Conservation (phyloP, 2,113 vertebrate species). For the Rhadina sibilatrix region DNA sequence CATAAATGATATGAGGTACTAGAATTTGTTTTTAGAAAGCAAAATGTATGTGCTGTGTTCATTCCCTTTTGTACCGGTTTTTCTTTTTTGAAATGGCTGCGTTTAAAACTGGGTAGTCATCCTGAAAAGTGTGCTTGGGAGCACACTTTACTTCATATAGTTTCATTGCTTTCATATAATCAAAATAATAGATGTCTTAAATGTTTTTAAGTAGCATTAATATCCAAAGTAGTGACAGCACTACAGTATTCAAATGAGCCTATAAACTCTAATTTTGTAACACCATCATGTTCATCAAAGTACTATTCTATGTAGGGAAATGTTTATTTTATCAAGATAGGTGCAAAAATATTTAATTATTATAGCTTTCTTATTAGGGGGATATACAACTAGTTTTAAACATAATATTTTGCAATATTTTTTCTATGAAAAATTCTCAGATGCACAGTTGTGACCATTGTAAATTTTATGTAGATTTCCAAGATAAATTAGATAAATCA, state of each 20-base stretch:
- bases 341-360: neutral
- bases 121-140: neutral
- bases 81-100: neutral
- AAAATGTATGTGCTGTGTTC: neutral
- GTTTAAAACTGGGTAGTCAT: neutral
- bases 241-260: slow-evolving; percentile 13
- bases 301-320: slow-evolving; percentile 2
- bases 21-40: neutral
- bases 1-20: neutral
- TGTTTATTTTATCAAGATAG: neutral
- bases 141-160: neutral
- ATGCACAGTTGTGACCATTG: neutral
- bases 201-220: neutral
- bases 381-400: neutral
- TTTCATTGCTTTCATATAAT: neutral
- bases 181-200: neutral
- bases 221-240: neutral
- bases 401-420: neutral
- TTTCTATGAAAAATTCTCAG: slow-evolving; percentile 11
- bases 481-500: neutral
- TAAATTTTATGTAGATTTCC: neutral
- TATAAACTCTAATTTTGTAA: neutral
- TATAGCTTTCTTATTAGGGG: neutral
- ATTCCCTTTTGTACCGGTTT: neutral
- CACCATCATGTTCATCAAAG: neutral